Evolutionary conservation across 2,113 vertebrate species (phyloP).

Genomic region (Girardinichthys multiradiatus): DNA sequence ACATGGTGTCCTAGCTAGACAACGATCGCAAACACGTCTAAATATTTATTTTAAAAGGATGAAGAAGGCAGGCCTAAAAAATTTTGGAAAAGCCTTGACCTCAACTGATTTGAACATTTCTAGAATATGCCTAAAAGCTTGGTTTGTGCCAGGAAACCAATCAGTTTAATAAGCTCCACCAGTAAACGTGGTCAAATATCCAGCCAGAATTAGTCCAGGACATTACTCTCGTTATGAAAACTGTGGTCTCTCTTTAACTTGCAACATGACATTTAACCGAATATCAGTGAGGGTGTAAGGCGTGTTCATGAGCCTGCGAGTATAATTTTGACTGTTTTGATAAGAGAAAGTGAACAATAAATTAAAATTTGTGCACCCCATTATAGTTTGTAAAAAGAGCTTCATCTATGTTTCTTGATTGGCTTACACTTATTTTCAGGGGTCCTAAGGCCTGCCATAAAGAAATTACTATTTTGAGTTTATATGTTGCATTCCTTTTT

Average conservation of each 20-base stretch:
- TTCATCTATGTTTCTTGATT: too few species aligned
- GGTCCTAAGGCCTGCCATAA: too few species aligned
- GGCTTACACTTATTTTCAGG: too few species aligned
- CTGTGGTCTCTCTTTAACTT: not conserved
- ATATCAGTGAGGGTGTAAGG: too few species aligned
- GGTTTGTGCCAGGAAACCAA: not conserved
- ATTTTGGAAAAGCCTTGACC: not conserved
- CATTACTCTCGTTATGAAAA: not conserved
- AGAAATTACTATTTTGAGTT: not conserved
- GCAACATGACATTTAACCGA: not conserved
- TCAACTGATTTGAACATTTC: not conserved
- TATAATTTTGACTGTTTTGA: not conserved
- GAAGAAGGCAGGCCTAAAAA: not conserved
- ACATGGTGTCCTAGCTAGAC: too few species aligned
- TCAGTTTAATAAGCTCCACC: not conserved
- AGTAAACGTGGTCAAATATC: not conserved
- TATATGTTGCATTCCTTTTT: not conserved
- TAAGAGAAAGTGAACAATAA: not conserved
- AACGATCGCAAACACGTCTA: too few species aligned
- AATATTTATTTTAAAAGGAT: too few species aligned
- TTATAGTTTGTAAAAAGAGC: too few species aligned
- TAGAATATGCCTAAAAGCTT: not conserved
- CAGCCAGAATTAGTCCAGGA: too few species aligned
- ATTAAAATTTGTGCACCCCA: too few species aligned
- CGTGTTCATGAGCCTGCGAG: not conserved